Conservation (phyloP, 2,888 invertebrate species). For the Torymus auratus region DNA sequence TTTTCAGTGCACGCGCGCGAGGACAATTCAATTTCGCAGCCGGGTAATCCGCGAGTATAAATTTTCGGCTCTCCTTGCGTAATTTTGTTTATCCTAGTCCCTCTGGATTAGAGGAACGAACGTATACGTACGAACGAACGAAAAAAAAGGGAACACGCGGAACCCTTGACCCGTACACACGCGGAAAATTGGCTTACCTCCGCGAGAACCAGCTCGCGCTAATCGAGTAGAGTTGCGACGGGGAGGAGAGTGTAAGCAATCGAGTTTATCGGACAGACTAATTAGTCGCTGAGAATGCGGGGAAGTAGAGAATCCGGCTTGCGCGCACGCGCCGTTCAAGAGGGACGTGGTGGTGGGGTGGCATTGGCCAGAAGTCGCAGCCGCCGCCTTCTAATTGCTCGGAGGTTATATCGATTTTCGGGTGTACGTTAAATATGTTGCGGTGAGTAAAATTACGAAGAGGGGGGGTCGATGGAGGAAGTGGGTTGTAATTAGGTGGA, state of each 20-base stretch:
- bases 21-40: conserved; percentile 53
- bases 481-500: too few species aligned
- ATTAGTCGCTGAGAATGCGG: conserved; percentile 69
- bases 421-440: too few species aligned
- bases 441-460: too few species aligned
- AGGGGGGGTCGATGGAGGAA: too few species aligned
- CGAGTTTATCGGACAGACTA: conserved; percentile 69
- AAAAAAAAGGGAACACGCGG: background rate
- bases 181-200: conserved; percentile 53
- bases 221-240: conserved; percentile 45
- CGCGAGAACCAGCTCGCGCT: conserved; percentile 19
- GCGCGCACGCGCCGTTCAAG: conserved; percentile 13
- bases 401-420: conserved; percentile 15
- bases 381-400: conserved; percentile 46
- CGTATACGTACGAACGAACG: background rate
- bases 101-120: conserved; percentile 21
- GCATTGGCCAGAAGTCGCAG: conserved; percentile 39
- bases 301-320: conserved; percentile 58
- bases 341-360: conserved; percentile 2
- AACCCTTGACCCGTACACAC: conserved; percentile 36
- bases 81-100: conserved; percentile 39
- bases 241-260: conserved; percentile 60
- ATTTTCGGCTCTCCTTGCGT: conserved; percentile 47
- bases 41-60: conserved; percentile 43
- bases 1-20: background rate